Conservation (phyloP, 2,797 vertebrate species). For the Rallus crepitans region DNA sequence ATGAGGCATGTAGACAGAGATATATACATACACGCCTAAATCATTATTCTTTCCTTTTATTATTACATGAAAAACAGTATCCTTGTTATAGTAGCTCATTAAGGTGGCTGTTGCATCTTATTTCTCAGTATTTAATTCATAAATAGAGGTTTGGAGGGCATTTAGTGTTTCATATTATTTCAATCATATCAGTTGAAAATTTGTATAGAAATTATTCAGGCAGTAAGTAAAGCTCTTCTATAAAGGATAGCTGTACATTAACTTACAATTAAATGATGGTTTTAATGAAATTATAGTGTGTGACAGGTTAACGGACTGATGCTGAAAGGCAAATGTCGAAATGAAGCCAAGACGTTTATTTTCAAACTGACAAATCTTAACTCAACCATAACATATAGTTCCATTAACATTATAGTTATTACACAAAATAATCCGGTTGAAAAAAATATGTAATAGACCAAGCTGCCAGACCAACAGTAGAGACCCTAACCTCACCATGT, state of each 20-base stretch:
- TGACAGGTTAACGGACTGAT: slow-evolving; percentile 75
- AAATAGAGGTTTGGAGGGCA: slow-evolving; percentile 2
- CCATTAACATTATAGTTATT: slow-evolving; percentile 77
- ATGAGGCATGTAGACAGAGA: not conserved
- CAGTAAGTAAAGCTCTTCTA: slow-evolving; percentile 25
- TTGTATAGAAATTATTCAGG: slow-evolving; percentile 39
- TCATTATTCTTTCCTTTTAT: not conserved
- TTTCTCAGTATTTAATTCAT: not conserved
- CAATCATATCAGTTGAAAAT: not conserved
- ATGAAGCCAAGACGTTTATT: slow-evolving; percentile 77
- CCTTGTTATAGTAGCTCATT: not conserved
- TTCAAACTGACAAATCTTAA: slow-evolving; percentile 80
- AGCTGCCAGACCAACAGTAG: slow-evolving; percentile 41
- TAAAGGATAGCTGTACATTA: slow-evolving; percentile 63
- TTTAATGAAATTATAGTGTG: slow-evolving; percentile 77
- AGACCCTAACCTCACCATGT: slow-evolving; percentile 24
- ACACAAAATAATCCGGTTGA: slow-evolving; percentile 73
- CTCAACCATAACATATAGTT: slow-evolving; percentile 75
- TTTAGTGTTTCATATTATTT: slow-evolving; percentile 6
- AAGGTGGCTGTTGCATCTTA: not conserved
- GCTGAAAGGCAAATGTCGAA: slow-evolving; percentile 78
- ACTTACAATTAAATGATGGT: slow-evolving; percentile 73
- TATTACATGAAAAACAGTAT: slow-evolving; percentile 23
- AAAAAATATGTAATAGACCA: slow-evolving; percentile 62
- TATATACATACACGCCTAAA: not conserved